Base-by-base conservation (phyloP, 2,113 vertebrate species). In the Macquaria ambigua region DNA sequence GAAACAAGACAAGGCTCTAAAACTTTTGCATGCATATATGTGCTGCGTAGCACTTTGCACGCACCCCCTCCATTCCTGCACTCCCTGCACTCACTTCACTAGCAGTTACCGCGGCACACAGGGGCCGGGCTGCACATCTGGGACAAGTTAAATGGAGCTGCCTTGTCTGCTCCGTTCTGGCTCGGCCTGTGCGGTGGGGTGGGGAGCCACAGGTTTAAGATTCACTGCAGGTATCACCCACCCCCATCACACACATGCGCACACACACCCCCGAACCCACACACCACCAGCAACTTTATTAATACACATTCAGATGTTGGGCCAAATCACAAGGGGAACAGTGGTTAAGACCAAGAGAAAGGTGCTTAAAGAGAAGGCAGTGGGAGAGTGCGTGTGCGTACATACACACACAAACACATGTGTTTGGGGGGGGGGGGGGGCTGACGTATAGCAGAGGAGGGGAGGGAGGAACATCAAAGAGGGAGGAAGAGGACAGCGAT, bases 111-210 rank as follows among this genome's bases (percentile, higher is more conserved):
- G 82, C 67, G 25, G 89, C 82, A 77, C 74, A 88, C 76, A 66
- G 85, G 66, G 87, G 82, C 79, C 39, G 46, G 59, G 62, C 66
- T 82, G 81, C 93, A 96, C 96, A 96, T 96, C 95, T 96, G 95
- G 95, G 93, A 96, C 79, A 90, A 83, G 90, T 95, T 96, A 95
- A 90, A 83, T 14, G 66, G 83, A 83, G 89, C 86, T 91, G 90
- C 85, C 72, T 82, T 25, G 78, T 85, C 90, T 89, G 81, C 86
- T 79, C 76, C 16, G 25, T 37, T 80, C 79, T 81, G 89, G 79
- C 83, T 71, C 5, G 67, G 74, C 66, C 79, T 16, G 59, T 71
- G 61, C 25, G 84, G 79, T 25, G 67, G 72, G 77, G 56, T 25
- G 78, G 76, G 85, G 77, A 72, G 79, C 80, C 25, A 25, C 77